Percentiles rank a stretch among this genome's conserved stretches.
Conservation (phyloP, 1,140 invertebrate species). For the Drosophila varians region DNA sequence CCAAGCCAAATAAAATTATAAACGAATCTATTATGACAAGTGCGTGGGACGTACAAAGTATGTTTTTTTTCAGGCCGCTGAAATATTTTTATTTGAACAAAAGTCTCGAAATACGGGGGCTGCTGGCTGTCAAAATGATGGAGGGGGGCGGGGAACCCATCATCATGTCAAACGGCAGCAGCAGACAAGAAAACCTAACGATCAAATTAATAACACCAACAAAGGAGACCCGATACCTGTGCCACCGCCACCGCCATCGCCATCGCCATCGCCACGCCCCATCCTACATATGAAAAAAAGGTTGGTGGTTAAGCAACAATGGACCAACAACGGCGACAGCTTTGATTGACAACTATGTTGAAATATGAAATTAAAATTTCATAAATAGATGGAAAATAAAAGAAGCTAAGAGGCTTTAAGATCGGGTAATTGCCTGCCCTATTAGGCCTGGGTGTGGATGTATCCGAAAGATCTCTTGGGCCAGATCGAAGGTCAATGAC, state of each 20-base stretch:
- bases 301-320: slow-evolving; percentile 45
- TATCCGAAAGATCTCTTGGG: slow-evolving; percentile 40
- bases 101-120: slow-evolving; percentile 38
- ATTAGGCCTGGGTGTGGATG: slow-evolving; percentile 70
- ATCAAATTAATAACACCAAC: slow-evolving; percentile 62
- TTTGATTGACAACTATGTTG: slow-evolving; percentile 81
- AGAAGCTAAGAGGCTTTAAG: slow-evolving; percentile 74
- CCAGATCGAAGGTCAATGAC: slow-evolving; percentile 75
- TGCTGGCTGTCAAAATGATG: slow-evolving; percentile 55
- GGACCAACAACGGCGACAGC: slow-evolving; percentile 33
- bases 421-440: slow-evolving; percentile 74
- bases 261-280: slow-evolving; percentile 46
- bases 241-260: too few relatives aligned
- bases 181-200: slow-evolving; percentile 53
- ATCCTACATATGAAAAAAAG: slow-evolving; percentile 16
- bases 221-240: slow-evolving; percentile 43
- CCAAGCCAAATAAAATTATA: slow-evolving; percentile 59
- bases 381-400: slow-evolving; percentile 61
- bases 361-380: slow-evolving; percentile 80
- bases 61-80: slow-evolving; percentile 16
- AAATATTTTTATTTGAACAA: slow-evolving; percentile 21
- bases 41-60: slow-evolving; percentile 64
- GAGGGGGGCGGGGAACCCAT: slow-evolving; percentile 44
- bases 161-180: slow-evolving; percentile 77
- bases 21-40: slow-evolving; percentile 81